phyloP scores from a whole-genome alignment of 1,140 invertebrate species.

The Atta colombica region DNA sequence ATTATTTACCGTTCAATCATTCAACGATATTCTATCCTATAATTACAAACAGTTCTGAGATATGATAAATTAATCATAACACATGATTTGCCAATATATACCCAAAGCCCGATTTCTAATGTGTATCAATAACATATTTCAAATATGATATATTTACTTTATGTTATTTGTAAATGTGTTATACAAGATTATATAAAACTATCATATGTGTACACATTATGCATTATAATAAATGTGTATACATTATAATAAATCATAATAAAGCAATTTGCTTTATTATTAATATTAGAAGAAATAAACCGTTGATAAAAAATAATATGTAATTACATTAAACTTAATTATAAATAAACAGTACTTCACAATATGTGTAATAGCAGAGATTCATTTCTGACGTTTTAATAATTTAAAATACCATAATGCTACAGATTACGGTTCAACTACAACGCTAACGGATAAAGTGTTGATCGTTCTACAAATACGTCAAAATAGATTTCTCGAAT shows the following conservation, averaged over 20 bases:
- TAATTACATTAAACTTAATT: background rate
- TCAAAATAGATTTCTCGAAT: conserved; percentile 26
- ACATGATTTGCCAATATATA: background rate
- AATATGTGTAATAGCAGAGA: background rate
- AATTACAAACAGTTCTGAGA: conserved; percentile 45
- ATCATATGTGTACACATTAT: background rate
- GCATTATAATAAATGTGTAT: background rate
- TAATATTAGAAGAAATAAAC: background rate
- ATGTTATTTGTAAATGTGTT: background rate
- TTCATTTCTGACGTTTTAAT: background rate
- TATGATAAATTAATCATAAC: conserved; percentile 23
- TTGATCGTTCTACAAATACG: conserved; percentile 1
- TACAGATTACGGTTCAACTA: background rate
- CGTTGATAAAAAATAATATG: background rate
- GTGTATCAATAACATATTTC: background rate
- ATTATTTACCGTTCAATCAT: conserved; percentile 42
- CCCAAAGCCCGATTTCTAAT: background rate
- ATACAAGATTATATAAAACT: background rate
- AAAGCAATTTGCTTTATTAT: background rate
- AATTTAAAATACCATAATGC: background rate
- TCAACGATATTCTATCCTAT: conserved; percentile 1
- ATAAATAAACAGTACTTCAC: background rate
- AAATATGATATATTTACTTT: background rate
- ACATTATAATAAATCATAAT: background rate
- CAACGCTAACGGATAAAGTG: background rate